These are phyloP conservation scores for Cheilosia pagana DNA, from an alignment of 2,888 invertebrate genomes.

Conservation along the genomic window DNA sequence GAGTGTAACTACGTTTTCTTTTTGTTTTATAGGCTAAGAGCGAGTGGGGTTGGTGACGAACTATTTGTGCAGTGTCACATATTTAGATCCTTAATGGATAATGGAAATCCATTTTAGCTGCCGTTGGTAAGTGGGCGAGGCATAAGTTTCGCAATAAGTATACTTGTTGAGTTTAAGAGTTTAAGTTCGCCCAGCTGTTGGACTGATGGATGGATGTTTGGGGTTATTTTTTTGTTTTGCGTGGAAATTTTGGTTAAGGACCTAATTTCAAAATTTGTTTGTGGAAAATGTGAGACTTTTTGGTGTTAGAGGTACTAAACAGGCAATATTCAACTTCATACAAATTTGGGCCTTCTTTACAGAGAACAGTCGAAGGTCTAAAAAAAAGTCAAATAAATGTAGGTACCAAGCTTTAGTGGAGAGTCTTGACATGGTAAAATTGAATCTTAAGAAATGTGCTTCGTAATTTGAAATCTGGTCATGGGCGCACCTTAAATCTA, in stretches of 20 bases:
- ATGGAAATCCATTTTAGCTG: not conserved
- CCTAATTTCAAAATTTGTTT: no score
- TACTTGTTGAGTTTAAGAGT: constrained; percentile 55
- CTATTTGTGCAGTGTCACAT: constrained; percentile 43
- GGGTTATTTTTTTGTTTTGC: not conserved
- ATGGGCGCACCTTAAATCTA: no score
- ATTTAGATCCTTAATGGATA: constrained; percentile 25
- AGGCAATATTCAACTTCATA: no score
- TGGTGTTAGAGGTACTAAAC: no score
- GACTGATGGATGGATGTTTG: constrained; percentile 3
- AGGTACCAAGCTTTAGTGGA: no score
- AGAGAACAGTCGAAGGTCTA: no score
- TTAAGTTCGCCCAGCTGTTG: not conserved
- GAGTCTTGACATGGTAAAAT: no score
- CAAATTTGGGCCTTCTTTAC: no score
- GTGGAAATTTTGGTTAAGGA: not conserved
- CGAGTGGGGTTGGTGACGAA: not conserved
- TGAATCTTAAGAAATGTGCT: no score
- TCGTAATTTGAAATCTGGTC: no score
- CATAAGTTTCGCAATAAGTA: constrained; percentile 23
- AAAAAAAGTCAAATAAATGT: no score
- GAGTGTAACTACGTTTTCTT: not conserved
- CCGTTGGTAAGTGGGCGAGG: not conserved
- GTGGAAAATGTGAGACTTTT: no score
- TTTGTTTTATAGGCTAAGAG: constrained; percentile 23